Percentiles rank a stretch among this genome's conserved stretches.
phyloP scores from a whole-genome alignment of 2,113 vertebrate genomes.

The Thermophis baileyi region DNA sequence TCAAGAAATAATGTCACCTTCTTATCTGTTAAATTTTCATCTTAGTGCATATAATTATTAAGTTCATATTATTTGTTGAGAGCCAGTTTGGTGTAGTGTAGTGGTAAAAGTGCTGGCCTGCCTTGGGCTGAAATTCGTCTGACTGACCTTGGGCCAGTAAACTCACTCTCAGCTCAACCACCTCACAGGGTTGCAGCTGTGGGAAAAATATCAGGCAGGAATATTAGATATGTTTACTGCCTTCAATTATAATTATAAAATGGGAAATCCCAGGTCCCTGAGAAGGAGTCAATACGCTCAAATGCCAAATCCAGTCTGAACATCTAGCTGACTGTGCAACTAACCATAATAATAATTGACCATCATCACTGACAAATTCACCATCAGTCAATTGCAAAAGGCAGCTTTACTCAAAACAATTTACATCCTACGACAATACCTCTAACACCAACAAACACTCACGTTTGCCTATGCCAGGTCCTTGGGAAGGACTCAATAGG shows the following conservation, averaged over 20 bases:
- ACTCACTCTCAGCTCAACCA: background rate
- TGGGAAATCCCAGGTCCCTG: background rate
- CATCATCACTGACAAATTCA: background rate
- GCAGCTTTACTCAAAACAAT: background rate
- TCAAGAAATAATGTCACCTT: background rate
- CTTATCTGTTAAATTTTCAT: background rate
- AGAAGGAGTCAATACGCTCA: background rate
- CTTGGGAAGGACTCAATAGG: background rate
- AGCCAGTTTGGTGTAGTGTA: background rate
- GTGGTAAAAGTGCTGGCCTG: background rate
- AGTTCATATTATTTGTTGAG: background rate
- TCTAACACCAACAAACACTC: background rate
- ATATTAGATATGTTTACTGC: background rate
- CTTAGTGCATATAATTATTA: background rate
- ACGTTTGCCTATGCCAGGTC: background rate
- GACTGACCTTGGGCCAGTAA: background rate
- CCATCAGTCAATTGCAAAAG: background rate
- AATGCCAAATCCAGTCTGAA: background rate
- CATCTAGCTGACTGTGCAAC: background rate
- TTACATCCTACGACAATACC: background rate
- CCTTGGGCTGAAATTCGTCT: background rate
- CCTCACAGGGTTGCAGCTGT: background rate
- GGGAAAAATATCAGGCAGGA: background rate
- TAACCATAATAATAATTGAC: background rate
- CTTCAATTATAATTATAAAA: background rate